Conservation (phyloP, 2,113 vertebrate genomes). For the Anarhynchus alexandrinus region DNA sequence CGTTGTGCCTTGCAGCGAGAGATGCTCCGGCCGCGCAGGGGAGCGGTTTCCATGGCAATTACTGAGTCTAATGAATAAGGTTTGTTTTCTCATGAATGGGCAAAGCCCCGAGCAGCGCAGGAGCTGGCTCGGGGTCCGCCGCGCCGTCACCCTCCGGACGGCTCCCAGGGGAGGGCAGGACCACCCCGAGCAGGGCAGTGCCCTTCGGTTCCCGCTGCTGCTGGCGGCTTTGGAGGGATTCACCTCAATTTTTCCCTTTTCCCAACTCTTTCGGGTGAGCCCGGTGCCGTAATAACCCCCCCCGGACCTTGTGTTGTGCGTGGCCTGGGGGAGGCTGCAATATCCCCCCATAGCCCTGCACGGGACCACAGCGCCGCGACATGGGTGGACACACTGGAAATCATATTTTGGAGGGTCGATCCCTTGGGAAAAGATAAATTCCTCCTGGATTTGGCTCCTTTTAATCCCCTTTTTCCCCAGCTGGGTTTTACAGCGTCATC, state of each 20-base stretch:
- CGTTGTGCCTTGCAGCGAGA: not conserved
- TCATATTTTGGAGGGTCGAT: not conserved
- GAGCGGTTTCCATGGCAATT: not conserved
- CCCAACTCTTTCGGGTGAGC: not conserved
- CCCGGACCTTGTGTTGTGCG: not conserved
- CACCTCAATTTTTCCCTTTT: not conserved
- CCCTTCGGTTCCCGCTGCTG: not conserved
- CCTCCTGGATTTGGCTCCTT: not conserved
- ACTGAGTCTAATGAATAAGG: not conserved
- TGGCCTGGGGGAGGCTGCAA: not conserved
- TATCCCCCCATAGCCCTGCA: not conserved
- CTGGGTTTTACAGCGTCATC: not conserved
- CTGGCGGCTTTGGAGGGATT: not conserved
- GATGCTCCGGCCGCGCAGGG: not conserved
- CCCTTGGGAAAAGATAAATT: not conserved
- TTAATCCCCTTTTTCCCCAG: not conserved
- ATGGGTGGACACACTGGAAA: rapidly evolving
- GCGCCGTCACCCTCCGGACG: not conserved
- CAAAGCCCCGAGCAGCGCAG: not conserved
- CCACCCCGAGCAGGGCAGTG: not conserved
- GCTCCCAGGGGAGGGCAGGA: not conserved
- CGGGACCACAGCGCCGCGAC: not conserved
- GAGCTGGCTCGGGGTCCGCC: not conserved
- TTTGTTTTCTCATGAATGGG: not conserved
- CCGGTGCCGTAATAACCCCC: not conserved